Base-by-base conservation (phyloP, 2,797 vertebrate species). In the Pelochelys cantorii region DNA sequence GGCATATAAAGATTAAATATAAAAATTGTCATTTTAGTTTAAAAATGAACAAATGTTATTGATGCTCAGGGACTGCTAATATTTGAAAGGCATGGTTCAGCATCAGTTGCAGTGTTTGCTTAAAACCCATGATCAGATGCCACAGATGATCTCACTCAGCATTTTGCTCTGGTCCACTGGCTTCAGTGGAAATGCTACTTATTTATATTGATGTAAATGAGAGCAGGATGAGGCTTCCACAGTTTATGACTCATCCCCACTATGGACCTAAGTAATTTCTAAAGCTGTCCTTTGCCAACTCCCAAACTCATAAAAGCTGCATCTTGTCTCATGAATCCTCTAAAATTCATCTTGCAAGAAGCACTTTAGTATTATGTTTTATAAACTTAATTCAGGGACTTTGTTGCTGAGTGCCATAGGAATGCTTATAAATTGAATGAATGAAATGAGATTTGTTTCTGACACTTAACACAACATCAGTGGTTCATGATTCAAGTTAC, bases 401-500 rank as follows among this genome's bases (percentile, higher is more conserved):
- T n/a, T n/a, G 31, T 48, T 42, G 27, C 7, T 42, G 42, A 48
- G 27, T 29, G 17, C 37, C 37, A 48, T 60, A 60, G 27, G 23
- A 48, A 62, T 48, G 56, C 57, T 18, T 31, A 27, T 22, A 52
- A 62, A 81, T 74, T 85, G 92, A 93, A 94, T 20, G 65, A 89
- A 42, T 74, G 60, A 88, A 94, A 94, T 60, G 1, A 34, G 18
- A 2, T 42, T 75, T 57, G 78, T 95, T 85, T 94, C 81, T 92
- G 82, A 77, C 84, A 92, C 81, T 83, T 85, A 48, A 14, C 13
- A 15, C 65, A 42, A 14, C 37, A 48, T 48, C 13, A 42, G 37
- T 25, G 29, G 57, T 91, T 77, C 62, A 0, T 3, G 31, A 87
- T 93, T 81, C 80, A 55, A 52, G 15, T 27, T 68, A 71, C 42